Percentiles rank a stretch among this genome's conserved stretches.
Conservation (phyloP, 1,140 invertebrate species). For the Bombus haemorrhoidalis region DNA sequence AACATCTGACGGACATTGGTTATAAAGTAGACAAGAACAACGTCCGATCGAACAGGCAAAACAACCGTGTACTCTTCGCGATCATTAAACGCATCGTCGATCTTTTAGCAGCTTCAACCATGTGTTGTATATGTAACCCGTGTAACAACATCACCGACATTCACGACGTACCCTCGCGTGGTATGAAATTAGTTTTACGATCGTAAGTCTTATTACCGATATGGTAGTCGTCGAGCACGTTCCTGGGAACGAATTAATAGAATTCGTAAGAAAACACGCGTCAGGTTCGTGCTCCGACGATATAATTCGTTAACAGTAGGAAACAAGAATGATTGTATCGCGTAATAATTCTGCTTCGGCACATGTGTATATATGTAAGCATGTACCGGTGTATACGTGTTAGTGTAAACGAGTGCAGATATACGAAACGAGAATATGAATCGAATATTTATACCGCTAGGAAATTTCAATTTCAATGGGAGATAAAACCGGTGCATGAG, state of each 20-base stretch:
- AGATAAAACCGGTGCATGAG: conserved; percentile 29
- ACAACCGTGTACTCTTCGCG: background rate
- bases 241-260: background rate
- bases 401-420: background rate
- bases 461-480: conserved; percentile 50
- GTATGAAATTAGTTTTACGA: conserved; percentile 23
- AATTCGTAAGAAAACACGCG: conserved; percentile 1
- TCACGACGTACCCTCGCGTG: conserved; percentile 13
- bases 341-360: background rate
- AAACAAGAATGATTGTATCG: conserved; percentile 16
- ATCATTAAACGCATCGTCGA: background rate
- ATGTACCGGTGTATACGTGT: background rate
- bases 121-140: background rate
- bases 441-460: conserved; percentile 17
- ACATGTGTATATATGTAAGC: no score
- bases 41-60: background rate
- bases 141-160: conserved; percentile 8
- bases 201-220: conserved; percentile 21
- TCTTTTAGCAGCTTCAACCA: background rate
- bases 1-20: background rate
- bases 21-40: background rate
- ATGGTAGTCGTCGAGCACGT: conserved; percentile 31
- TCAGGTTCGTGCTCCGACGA: conserved; percentile 21
- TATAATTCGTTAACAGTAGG: conserved; percentile 3
- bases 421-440: background rate